Conservation (phyloP, 2,797 vertebrate genomes). For the Ambastaia sidthimunki region DNA sequence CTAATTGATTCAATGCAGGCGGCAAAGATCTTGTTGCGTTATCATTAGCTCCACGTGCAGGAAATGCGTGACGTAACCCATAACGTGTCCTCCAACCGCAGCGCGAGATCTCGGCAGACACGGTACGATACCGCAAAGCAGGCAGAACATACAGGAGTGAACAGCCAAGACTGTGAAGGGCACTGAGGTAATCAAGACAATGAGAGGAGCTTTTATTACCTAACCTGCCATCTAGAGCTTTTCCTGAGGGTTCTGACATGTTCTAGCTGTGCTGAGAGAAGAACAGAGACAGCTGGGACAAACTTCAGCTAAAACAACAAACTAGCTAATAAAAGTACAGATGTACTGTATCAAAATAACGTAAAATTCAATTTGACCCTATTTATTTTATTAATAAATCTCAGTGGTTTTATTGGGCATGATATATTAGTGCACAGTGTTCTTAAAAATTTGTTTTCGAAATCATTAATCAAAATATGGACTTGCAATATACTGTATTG, state of each 20-base stretch:
- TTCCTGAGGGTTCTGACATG: slow-evolving; percentile 29
- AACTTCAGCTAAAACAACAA: background rate
- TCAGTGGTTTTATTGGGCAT: background rate
- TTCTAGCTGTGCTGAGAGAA: background rate
- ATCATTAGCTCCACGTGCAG: slow-evolving; percentile 30
- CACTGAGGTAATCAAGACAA: slow-evolving; percentile 42
- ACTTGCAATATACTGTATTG: too few relatives aligned
- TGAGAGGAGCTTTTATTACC: slow-evolving; percentile 28
- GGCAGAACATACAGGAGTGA: slow-evolving; percentile 36
- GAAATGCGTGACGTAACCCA: slow-evolving; percentile 8
- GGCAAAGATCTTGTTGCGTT: slow-evolving; percentile 22
- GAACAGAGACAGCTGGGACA: background rate
- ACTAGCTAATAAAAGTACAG: background rate
- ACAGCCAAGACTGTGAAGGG: slow-evolving; percentile 34
- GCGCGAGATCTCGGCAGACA: slow-evolving; percentile 30
- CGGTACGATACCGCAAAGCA: slow-evolving; percentile 24
- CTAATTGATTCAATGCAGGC: slow-evolving; percentile 7
- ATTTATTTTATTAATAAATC: background rate
- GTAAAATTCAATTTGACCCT: too few relatives aligned
- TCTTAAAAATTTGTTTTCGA: too few relatives aligned
- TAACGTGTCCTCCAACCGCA: slow-evolving; percentile 35
- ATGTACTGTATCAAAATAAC: too few relatives aligned
- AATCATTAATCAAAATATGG: too few relatives aligned
- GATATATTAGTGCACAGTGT: background rate
- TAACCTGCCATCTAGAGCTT: slow-evolving; percentile 23